Conservation (phyloP, 2,888 invertebrate genomes). For the Prosapia bicincta region DNA sequence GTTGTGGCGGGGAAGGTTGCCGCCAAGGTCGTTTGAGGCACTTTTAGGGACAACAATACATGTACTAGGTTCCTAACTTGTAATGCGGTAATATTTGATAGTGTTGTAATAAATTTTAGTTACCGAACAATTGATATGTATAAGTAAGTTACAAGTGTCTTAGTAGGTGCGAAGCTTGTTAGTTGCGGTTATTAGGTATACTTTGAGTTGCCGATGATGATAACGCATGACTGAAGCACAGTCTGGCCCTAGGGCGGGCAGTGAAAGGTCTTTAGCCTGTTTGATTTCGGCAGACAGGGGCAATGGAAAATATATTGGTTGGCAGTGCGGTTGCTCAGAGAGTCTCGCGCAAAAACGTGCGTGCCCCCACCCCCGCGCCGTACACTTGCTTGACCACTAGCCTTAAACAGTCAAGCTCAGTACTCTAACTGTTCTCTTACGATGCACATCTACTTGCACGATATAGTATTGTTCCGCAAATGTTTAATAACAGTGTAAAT, state of each 20-base stretch:
- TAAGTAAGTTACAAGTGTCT: neutral
- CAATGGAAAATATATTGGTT: constrained; percentile 28
- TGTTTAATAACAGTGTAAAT: neutral
- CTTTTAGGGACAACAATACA: neutral
- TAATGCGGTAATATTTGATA: too few species aligned
- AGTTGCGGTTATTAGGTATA: neutral
- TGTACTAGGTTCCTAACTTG: neutral
- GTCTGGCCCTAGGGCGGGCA: constrained; percentile 6
- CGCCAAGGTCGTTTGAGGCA: neutral
- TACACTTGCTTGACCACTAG: constrained; percentile 33
- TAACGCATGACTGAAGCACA: neutral
- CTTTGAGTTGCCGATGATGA: neutral
- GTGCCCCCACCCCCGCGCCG: constrained; percentile 24
- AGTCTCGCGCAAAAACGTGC: constrained; percentile 12
- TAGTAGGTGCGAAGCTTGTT: neutral
- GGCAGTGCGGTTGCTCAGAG: constrained; percentile 20
- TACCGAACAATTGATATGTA: too few species aligned
- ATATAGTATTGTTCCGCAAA: neutral
- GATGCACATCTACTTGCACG: neutral
- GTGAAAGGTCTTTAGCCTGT: constrained; percentile 26
- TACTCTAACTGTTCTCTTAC: constrained; percentile 7
- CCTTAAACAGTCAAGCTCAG: constrained; percentile 14
- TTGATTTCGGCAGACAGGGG: constrained; percentile 29
- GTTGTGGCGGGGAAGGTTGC: neutral
- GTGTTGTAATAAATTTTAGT: too few species aligned